Percentiles rank a stretch among this genome's conserved stretches.
phyloP scores from a whole-genome alignment of 2,797 vertebrate species.

The Smutsia gigantea region DNA sequence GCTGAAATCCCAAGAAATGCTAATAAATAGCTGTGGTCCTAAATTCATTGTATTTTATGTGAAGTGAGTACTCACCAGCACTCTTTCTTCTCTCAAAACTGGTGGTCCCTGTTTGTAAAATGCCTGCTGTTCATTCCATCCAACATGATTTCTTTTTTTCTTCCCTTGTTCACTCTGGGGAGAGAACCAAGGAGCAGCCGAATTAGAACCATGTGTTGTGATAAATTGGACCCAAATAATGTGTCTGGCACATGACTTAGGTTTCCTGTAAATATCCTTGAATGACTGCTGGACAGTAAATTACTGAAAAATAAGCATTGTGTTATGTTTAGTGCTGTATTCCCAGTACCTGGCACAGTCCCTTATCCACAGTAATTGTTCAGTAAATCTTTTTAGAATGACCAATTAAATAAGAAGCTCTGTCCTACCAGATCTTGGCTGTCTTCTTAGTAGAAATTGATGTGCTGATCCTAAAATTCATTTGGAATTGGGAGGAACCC shows the following conservation, averaged over 20 bases:
- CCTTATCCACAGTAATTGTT: not conserved
- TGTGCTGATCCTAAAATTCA: not conserved
- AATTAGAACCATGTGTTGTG: not conserved
- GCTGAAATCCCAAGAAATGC: not conserved
- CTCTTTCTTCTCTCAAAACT: not conserved
- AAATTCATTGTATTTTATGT: not conserved
- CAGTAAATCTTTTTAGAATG: conserved; percentile 9
- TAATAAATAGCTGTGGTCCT: not conserved
- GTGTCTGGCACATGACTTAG: not conserved
- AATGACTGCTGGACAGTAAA: not conserved
- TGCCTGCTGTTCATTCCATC: not conserved
- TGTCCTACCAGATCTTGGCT: not conserved
- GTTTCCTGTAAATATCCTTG: not conserved
- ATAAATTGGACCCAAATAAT: not conserved
- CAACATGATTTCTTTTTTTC: not conserved
- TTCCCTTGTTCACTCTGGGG: not conserved
- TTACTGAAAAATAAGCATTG: not conserved
- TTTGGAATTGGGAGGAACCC: not conserved
- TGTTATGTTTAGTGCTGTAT: not conserved
- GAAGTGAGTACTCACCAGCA: not conserved
- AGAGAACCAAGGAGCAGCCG: not conserved
- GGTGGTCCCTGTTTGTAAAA: not conserved
- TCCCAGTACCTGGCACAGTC: not conserved
- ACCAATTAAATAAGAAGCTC: not conserved
- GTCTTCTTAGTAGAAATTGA: not conserved